These are phyloP conservation scores for Cotesia chilonis DNA, from an alignment of 1,140 invertebrate genomes.

Conservation along the genomic window DNA sequence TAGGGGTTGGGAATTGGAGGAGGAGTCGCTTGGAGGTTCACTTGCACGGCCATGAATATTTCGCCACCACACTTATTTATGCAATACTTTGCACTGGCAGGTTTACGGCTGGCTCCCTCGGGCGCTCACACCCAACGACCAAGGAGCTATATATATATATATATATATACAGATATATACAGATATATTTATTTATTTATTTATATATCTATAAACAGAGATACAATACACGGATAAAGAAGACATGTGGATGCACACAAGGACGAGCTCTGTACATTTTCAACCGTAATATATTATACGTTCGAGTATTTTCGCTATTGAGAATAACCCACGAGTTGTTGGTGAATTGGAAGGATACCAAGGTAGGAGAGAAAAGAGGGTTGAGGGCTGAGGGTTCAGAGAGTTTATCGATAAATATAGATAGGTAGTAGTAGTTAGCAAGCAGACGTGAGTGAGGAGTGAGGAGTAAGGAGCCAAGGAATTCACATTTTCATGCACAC, in stretches of 20 bases:
- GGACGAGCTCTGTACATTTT: background rate
- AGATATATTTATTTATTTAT: too few relatives aligned
- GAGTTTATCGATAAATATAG: slow-evolving; percentile 16
- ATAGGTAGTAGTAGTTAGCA: slow-evolving; percentile 20
- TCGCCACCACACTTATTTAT: slow-evolving; percentile 65
- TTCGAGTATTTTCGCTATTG: slow-evolving; percentile 59
- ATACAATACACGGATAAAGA: slow-evolving; percentile 48
- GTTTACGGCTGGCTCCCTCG: slow-evolving; percentile 56
- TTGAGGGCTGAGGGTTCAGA: slow-evolving; percentile 40
- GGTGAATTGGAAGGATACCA: too few relatives aligned
- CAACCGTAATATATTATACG: slow-evolving; percentile 59
- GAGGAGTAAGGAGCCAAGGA: background rate
- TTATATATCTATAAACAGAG: slow-evolving; percentile 15
- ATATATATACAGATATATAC: too few relatives aligned
- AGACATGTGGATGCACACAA: slow-evolving; percentile 29
- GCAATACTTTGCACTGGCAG: slow-evolving; percentile 66
- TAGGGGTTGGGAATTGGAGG: background rate
- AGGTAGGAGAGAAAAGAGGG: slow-evolving; percentile 42
- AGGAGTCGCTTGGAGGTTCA: slow-evolving; percentile 37
- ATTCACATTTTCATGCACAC: slow-evolving; percentile 12
- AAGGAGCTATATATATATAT: slow-evolving; percentile 33
- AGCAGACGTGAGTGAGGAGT: slow-evolving; percentile 2
- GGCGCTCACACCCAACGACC: slow-evolving; percentile 32
- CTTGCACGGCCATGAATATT: slow-evolving; percentile 63
- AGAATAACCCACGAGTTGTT: slow-evolving; percentile 41